phyloP scores from a whole-genome alignment of 2,888 invertebrate species.

The Ophion costatus region DNA sequence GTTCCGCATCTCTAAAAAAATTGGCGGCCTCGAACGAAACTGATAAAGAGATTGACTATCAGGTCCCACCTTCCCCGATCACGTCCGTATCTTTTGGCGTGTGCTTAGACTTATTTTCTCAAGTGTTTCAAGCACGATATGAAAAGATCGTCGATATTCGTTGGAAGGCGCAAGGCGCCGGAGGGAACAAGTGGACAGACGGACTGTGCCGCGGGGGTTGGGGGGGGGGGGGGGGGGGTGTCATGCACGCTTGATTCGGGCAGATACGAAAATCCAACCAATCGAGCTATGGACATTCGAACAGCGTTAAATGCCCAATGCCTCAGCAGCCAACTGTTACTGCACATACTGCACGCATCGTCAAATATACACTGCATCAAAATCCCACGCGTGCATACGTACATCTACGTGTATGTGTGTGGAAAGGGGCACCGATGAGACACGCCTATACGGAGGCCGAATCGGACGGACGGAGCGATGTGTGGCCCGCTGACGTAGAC shows the following conservation, averaged over 20 bases:
- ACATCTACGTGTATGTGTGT: not conserved
- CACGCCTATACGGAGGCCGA: constrained; percentile 40
- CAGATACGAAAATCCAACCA: not conserved
- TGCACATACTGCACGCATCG: constrained; percentile 26
- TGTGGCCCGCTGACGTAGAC: constrained; percentile 53
- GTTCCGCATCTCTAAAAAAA: not conserved
- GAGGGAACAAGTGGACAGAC: not conserved
- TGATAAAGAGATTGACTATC: not conserved
- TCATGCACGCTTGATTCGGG: not conserved
- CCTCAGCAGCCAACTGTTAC: not conserved
- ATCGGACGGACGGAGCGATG: constrained; percentile 48
- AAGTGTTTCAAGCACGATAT: constrained; percentile 21
- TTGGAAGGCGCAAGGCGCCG: not conserved
- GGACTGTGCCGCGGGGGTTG: not conserved
- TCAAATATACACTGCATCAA: constrained; percentile 4
- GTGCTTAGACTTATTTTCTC: not conserved
- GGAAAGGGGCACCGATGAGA: constrained; percentile 25
- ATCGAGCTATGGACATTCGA: not conserved
- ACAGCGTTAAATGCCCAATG: constrained; percentile 51
- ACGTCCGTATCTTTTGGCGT: not conserved
- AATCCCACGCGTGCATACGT: not conserved
- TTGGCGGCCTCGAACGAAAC: not conserved
- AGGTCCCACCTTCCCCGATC: not conserved
- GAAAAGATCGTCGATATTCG: constrained; percentile 52
- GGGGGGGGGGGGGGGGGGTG: not conserved